Conservation (phyloP, 2,113 vertebrate species). For the Spea multiplicata region DNA sequence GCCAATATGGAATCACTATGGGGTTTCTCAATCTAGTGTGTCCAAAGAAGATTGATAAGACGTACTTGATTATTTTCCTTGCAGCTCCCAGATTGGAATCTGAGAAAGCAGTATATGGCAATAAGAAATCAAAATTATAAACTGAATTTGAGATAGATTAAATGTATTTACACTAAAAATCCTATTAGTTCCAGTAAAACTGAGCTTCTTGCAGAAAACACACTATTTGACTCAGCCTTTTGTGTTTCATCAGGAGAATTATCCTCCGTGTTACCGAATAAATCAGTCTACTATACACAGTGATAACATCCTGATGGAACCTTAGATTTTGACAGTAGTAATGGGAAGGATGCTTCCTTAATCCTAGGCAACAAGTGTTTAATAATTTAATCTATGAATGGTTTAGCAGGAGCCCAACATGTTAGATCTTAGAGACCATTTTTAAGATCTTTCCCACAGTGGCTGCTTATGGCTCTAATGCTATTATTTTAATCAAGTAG, state of each 20-base stretch:
- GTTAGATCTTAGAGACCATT: neutral
- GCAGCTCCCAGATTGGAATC: too few relatives aligned
- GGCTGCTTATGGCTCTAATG: neutral
- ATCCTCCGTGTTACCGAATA: neutral
- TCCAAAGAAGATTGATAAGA: too few relatives aligned
- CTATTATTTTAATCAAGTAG: neutral
- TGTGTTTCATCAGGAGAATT: neutral
- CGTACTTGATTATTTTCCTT: too few relatives aligned
- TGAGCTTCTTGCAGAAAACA: neutral
- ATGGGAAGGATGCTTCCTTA: neutral
- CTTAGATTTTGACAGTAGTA: neutral
- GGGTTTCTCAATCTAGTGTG: too few relatives aligned
- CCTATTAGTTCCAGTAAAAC: neutral
- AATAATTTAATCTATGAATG: neutral
- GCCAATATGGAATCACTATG: too few relatives aligned
- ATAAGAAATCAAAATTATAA: too few relatives aligned
- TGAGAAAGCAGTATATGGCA: too few relatives aligned
- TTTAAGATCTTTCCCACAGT: neutral
- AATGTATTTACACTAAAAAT: neutral
- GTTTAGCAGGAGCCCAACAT: neutral
- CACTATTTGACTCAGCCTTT: neutral
- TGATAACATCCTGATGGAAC: neutral
- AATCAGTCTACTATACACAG: neutral
- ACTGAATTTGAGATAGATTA: neutral
- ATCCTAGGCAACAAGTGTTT: conserved; percentile 1